Evolutionary conservation across 23 tunicate genomes (phyloP), one percentile per base, ranked within the genome.

Genomic region (Trididemnum clinides): DNA sequence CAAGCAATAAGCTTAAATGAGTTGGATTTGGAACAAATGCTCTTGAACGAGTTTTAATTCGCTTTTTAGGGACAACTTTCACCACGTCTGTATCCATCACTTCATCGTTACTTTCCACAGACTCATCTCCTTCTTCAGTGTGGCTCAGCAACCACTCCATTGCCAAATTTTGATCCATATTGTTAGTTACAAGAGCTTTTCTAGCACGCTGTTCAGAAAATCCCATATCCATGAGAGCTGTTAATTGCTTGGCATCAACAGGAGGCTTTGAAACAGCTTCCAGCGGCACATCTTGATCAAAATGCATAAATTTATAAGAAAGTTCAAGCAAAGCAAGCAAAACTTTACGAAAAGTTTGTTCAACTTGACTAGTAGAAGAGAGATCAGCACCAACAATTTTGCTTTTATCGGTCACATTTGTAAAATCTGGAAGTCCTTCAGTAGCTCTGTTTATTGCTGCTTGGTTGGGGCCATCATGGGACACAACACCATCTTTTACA

Each of bases 231-330:
- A 80, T 85, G 20, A 93, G 77, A 0, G 59, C 57, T 32, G 85
- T 83, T 1, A 82, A 1, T 15, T 39, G 18, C 2, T 23, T 33
- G 0, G 77, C 6, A 0, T 84, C 86, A 27, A 86, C 33, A 36
- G 54, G 33, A 33, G 35, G 54, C 21, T 57, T 22, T 29, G 19
- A 32, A 1, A 21, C 23, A 27, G 64, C 33, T 5, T 3, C 28
- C 2, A 36, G 26, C 2, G 50, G 63, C 7, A 50, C 78, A 33
- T 83, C 89, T 44, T 88, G 57, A 26, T 93, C 93, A 82, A 93
- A 93, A 69, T 89, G 88, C 90, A 93, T 85, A 64, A 93, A 84
- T 79, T 93, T 93, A 72, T 93, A 93, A 0, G 98, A 93, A 15
- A 93, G 86, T 5, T 93, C 98, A n/a, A 93, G 84, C 51, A 93